Conservation (phyloP, 1,140 invertebrate genomes). For the Drosophila suzukii region DNA sequence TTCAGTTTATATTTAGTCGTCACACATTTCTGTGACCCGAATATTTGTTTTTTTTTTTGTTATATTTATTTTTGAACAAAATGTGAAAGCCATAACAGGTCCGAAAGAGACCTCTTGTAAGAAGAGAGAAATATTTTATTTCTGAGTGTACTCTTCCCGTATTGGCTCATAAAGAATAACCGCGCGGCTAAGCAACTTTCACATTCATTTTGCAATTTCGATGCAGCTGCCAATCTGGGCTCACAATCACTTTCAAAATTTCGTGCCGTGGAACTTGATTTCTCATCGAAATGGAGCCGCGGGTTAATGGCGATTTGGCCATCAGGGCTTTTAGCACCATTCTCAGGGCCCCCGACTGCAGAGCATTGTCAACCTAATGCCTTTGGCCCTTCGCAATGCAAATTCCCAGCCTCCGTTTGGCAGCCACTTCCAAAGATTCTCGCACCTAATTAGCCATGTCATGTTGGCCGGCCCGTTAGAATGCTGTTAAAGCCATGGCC, state of each 20-base stretch:
- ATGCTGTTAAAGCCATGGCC: constrained; percentile 47
- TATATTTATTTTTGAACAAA: background rate
- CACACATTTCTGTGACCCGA: background rate
- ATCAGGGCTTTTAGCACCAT: constrained; percentile 55
- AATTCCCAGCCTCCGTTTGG: constrained; percentile 31
- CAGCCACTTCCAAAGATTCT: constrained; percentile 42
- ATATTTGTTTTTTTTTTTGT: too few relatives aligned
- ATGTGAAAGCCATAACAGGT: constrained; percentile 24
- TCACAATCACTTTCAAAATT: constrained; percentile 71
- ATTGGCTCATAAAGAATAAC: constrained; percentile 35
- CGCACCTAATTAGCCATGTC: constrained; percentile 69
- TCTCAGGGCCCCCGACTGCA: constrained; percentile 41
- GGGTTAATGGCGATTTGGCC: constrained; percentile 5
- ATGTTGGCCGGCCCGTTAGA: constrained; percentile 56
- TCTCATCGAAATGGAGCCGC: constrained; percentile 37
- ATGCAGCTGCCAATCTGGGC: constrained; percentile 56
- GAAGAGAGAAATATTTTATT: background rate
- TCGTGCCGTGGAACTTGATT: constrained; percentile 38
- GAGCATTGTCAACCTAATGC: constrained; percentile 32
- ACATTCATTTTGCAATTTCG: constrained; percentile 73
- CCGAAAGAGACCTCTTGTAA: background rate
- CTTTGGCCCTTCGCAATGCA: constrained; percentile 36
- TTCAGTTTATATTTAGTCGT: too few relatives aligned
- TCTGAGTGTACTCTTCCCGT: constrained; percentile 22
- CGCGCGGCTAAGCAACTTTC: constrained; percentile 65